Percentiles rank a stretch among this genome's conserved stretches.
Evolutionary conservation across 2,113 vertebrate genomes (phyloP).

Genomic region (Sterna hirundo): DNA sequence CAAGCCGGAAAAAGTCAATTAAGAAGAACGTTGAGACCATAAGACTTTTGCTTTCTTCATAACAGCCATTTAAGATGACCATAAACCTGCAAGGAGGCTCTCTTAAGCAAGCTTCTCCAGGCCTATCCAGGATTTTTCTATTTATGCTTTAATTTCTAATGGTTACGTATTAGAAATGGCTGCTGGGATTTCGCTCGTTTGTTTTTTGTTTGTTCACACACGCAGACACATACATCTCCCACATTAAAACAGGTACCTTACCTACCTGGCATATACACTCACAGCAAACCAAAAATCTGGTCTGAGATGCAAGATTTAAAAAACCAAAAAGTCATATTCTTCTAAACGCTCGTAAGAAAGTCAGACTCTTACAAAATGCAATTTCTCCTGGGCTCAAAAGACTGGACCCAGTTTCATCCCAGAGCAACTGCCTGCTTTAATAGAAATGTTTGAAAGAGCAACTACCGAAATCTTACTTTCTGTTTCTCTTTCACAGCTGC

Average conservation of each 20-base stretch:
- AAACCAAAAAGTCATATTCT: background rate
- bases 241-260: background rate
- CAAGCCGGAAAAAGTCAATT: background rate
- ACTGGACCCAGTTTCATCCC: background rate
- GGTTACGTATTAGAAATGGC: background rate
- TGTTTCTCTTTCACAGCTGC: background rate
- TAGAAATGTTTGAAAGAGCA: background rate
- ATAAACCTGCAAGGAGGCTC: background rate
- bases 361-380: background rate
- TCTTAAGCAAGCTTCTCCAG: background rate
- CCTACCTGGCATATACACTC: background rate
- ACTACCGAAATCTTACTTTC: background rate
- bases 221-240: background rate
- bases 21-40: rapidly evolving
- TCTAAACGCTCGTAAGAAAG: background rate
- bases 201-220: background rate
- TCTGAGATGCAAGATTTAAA: background rate
- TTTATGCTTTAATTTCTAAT: background rate
- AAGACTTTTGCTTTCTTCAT: background rate
- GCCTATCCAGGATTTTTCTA: background rate
- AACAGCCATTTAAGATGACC: background rate
- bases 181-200: background rate
- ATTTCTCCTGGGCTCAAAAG: background rate
- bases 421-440: background rate
- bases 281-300: background rate